Percentiles rank a stretch among this genome's conserved stretches.
These are phyloP conservation scores for Aquila chrysaetos DNA, from an alignment of 2,797 vertebrate genomes.

Conservation along the genomic window DNA sequence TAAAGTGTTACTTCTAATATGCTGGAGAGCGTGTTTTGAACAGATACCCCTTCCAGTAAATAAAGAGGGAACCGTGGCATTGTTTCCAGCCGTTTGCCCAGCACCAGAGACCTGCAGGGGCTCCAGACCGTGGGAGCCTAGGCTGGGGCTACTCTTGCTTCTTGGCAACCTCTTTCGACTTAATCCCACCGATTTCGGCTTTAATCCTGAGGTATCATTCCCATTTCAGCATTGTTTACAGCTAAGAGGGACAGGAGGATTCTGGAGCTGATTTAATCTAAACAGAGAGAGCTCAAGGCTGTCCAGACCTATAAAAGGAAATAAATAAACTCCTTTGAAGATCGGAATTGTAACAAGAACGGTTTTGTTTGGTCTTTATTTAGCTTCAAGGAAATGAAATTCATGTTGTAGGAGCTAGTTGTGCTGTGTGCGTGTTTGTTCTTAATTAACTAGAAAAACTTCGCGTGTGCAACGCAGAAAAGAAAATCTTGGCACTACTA, in stretches of 20 bases:
- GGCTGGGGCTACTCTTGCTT: neutral
- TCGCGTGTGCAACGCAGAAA: neutral
- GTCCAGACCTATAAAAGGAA: constrained; percentile 44
- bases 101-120: neutral
- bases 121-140: neutral
- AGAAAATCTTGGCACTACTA: neutral
- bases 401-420: neutral
- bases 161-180: neutral
- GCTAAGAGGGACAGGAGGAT: neutral
- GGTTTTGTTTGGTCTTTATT: constrained; percentile 40
- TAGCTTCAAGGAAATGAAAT: constrained; percentile 57
- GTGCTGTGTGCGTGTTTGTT: neutral
- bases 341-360: neutral
- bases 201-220: neutral
- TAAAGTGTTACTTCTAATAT: neutral
- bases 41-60: neutral
- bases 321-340: constrained; percentile 56
- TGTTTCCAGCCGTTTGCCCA: neutral
- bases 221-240: neutral
- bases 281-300: constrained; percentile 32
- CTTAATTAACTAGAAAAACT: constrained; percentile 36
- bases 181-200: neutral
- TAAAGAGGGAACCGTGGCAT: rapidly evolving
- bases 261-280: constrained; percentile 53
- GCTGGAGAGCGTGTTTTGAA: neutral